Base-by-base conservation (phyloP, 2,113 vertebrate species). In the Cervus canadensis region DNA sequence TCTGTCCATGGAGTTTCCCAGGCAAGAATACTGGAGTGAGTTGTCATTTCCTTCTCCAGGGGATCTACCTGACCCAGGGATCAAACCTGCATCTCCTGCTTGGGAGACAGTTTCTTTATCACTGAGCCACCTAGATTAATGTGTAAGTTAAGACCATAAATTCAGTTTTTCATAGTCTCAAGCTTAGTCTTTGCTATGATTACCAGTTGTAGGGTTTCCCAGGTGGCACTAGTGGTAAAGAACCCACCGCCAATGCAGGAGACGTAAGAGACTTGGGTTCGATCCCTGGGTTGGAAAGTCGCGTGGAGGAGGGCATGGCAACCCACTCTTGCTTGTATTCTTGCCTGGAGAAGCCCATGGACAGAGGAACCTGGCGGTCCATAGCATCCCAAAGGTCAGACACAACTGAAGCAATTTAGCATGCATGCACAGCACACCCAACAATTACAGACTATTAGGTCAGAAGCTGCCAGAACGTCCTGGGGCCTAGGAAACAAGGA, bases 101-200 rank as follows among this genome's bases (percentile, higher is more conserved):
- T 76, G 71, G 36, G 6, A 14, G 36, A 76, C 71, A 43, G 40
- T 76, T 43, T 74, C 71, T 74, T 76, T 26, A 74, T 43, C 36
- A 76, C 40, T 76, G 71, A 76, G 71, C 71, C 40, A 43, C 71
- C 40, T 19, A 93, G 16, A 85, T 84, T 74, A 81, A 33, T 33
- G 28, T 81, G 17, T 52, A 50, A 50, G 48, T 81, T 52, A 95
- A 89, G 56, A 88, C 16, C 26, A 83, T 91, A 87, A 48, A 54
- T 89, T 93, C n/a, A 93, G 40, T 57, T 97, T 95, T 90, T 81
- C 64, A 92, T 50, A 74, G n/a, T 96, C 64, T 94, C 21, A 85
- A n/a, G 10, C 28, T 94, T 91, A 60, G 79, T 95, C 82, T 90
- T 95, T 81, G 33, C 81, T 90, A 2, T 57, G 50, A 57, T 33